Evolutionary conservation across 2,113 vertebrate species (phyloP), one percentile per base, ranked within the genome.

Genomic region (Parus major): DNA sequence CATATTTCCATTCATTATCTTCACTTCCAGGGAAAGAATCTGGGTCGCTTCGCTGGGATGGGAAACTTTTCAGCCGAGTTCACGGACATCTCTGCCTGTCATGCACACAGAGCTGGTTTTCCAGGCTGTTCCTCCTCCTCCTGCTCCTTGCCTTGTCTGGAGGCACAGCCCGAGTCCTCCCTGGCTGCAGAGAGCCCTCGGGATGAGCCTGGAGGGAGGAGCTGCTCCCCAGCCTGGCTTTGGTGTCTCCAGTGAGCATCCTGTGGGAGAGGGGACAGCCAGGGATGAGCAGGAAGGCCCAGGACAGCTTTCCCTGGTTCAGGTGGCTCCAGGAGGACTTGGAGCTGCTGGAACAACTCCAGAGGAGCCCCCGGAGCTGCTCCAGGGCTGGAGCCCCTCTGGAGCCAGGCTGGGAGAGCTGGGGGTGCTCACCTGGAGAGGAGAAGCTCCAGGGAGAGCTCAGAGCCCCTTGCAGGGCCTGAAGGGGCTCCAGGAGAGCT

Each of bases 231-330:
- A 79, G 60, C 44, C 55, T 8, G 60, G 35, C 36, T 19, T 21
- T 12, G 47, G 35, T 8, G 5, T 5, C 16, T 46, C 23, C 28
- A 17, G 49, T 1, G n/a, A 25, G 18, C 4, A 18, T 39, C 21
- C 8, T 28, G 2, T 3, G 70, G 39, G 22, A 52, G 5, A 17
- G 33, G 25, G 6, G 53, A 14, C 53, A 63, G 47, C 47, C 63
- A 61, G 68, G 65, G 20, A 8, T 27, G 66, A n/a, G 55, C 55
- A 33, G 61, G 46, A 13, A 44, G 35, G 35, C 17, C 27, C 35
- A 5, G 11, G 15, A 3, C 0, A 0, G 1, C 5, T 65, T 70
- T 15, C 13, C 44, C 31, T 29, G 20, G 4, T 42, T 42, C 1
- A 0, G 25, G 29, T 15, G 14, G 7, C 35, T 56, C 14, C 49